Evolutionary conservation across 2,797 vertebrate genomes (phyloP).

Genomic region (Sebastes steindachneri): DNA sequence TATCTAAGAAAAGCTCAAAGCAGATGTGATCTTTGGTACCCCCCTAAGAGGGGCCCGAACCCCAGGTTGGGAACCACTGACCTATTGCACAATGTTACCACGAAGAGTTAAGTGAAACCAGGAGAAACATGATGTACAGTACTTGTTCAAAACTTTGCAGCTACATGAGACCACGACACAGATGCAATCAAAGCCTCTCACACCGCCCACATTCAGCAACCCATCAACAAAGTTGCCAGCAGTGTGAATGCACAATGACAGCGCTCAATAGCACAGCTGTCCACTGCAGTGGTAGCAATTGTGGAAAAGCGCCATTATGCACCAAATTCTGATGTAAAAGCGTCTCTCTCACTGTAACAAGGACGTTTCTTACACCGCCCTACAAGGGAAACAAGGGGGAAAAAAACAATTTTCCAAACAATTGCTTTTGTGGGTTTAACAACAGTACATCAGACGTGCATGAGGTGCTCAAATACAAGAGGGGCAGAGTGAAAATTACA

Average conservation of each 20-base stretch:
- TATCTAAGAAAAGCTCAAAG: too few species aligned
- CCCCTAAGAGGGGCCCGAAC: too few species aligned
- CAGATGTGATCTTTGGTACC: too few species aligned
- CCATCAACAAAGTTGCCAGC: not conserved
- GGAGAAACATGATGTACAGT: not conserved
- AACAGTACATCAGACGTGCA: conserved; percentile 9
- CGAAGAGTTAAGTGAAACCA: not conserved
- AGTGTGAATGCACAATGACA: conserved; percentile 13
- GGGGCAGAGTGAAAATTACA: conserved; percentile 19
- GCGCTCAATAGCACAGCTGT: conserved; percentile 41
- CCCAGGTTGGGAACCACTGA: too few species aligned
- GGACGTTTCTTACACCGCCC: conserved; percentile 2
- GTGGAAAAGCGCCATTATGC: conserved; percentile 9
- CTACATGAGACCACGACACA: not conserved
- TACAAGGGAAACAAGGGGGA: not conserved
- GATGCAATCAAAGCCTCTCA: conserved; percentile 17
- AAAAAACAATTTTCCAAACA: conserved; percentile 22
- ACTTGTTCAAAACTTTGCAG: conserved; percentile 7
- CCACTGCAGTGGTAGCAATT: conserved; percentile 30
- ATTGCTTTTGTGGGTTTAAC: conserved; percentile 20
- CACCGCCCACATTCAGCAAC: not conserved
- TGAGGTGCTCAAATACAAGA: conserved; percentile 18
- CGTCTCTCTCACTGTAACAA: conserved; percentile 2
- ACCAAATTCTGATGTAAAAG: conserved; percentile 9
- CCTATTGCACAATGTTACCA: not conserved